Conservation (phyloP, 2,797 vertebrate genomes). For the Nyctibius grandis region DNA sequence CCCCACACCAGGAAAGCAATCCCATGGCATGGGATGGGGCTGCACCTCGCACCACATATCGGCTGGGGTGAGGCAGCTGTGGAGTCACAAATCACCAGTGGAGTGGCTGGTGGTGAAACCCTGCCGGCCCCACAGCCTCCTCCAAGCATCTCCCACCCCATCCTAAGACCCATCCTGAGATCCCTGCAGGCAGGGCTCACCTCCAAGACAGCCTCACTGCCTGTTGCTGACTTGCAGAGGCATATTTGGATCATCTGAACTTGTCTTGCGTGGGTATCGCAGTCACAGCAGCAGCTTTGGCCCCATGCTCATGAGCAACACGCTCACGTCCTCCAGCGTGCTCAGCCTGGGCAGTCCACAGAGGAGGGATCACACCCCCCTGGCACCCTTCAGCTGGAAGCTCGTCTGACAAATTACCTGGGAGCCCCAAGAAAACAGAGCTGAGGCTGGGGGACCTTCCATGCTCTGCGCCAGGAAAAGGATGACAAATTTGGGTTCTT, state of each 20-base stretch:
- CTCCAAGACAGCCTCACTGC: neutral
- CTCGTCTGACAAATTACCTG: neutral
- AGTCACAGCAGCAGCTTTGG: neutral
- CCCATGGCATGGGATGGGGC: neutral
- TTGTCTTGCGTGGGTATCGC: neutral
- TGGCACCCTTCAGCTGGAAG: neutral
- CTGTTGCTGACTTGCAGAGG: neutral
- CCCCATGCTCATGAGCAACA: accelerated
- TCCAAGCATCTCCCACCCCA: neutral
- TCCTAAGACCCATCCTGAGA: too few relatives aligned
- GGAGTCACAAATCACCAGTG: neutral
- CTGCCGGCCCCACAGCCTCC: neutral
- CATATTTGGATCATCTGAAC: neutral
- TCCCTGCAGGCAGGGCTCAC: neutral
- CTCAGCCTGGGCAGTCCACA: neutral
- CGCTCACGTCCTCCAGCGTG: accelerated
- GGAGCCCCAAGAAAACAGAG: neutral
- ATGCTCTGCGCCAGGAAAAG: neutral
- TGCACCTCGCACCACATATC: accelerated
- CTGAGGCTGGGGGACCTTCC: neutral
- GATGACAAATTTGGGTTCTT: neutral
- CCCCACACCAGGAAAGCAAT: neutral
- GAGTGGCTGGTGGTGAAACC: neutral
- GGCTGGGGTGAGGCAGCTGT: accelerated
- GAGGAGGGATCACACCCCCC: neutral